Percentiles rank a stretch among this genome's conserved stretches.
Evolutionary conservation across 2,797 vertebrate species (phyloP).

Genomic region (Pseudochirops cupreus): DNA sequence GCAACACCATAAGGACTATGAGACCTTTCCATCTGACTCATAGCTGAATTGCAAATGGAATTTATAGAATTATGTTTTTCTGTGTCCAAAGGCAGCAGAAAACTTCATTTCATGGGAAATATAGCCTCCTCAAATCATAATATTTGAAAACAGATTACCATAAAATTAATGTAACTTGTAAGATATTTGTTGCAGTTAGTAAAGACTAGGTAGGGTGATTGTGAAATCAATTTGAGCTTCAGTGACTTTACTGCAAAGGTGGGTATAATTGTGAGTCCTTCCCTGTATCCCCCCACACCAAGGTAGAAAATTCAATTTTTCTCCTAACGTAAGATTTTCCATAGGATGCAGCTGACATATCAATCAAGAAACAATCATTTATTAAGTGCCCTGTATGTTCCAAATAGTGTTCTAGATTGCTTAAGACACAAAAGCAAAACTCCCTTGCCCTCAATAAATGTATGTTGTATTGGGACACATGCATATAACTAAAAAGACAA

Average conservation of each 20-base stretch:
- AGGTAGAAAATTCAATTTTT: background rate
- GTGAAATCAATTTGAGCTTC: background rate
- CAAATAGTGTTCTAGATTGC: background rate
- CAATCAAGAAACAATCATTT: background rate
- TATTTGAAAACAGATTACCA: background rate
- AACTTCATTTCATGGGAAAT: background rate
- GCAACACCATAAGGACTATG: background rate
- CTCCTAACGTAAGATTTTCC: background rate
- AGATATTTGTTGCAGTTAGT: background rate
- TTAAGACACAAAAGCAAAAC: background rate
- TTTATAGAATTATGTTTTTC: background rate
- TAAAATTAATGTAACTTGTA: background rate
- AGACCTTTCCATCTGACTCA: background rate
- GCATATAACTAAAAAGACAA: background rate
- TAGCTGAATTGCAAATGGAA: background rate
- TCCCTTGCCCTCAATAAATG: background rate
- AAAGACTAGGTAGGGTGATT: background rate
- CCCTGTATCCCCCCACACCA: background rate
- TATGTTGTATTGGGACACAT: background rate
- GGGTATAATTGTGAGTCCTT: background rate
- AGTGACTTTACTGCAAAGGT: background rate
- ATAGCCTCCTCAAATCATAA: background rate
- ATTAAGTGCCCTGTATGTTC: background rate
- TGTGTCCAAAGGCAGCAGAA: background rate
- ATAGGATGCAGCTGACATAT: background rate